phyloP scores from a whole-genome alignment of 2,113 vertebrate genomes.

The Passerina amoena region DNA sequence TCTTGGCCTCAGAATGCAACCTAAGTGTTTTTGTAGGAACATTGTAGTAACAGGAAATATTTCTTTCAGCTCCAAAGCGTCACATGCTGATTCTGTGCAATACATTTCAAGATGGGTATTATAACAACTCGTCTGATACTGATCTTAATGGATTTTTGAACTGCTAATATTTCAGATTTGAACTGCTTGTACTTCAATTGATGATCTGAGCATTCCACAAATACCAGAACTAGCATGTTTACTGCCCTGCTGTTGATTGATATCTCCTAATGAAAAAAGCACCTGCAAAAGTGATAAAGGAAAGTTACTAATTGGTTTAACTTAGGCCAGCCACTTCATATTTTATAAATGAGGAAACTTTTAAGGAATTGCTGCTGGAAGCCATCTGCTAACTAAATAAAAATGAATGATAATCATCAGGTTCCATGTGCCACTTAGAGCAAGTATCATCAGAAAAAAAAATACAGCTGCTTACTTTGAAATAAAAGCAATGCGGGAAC shows the following conservation, averaged over 20 bases:
- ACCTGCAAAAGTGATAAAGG: slow-evolving; percentile 64
- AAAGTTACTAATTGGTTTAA: slow-evolving; percentile 68
- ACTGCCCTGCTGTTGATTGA: slow-evolving; percentile 59
- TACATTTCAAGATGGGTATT: slow-evolving; percentile 15
- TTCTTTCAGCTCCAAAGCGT: slow-evolving; percentile 21
- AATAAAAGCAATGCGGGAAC: background rate
- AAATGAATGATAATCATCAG: slow-evolving; percentile 47
- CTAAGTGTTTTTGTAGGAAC: background rate
- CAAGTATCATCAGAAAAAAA: background rate
- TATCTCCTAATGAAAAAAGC: slow-evolving; percentile 62
- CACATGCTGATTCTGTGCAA: background rate
- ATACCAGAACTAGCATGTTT: slow-evolving; percentile 60
- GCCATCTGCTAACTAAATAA: slow-evolving; percentile 57
- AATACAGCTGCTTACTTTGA: background rate
- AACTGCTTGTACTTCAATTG: slow-evolving; percentile 48
- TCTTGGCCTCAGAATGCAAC: slow-evolving; percentile 2
- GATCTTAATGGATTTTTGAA: slow-evolving; percentile 67
- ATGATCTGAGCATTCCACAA: slow-evolving; percentile 59
- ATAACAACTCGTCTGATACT: slow-evolving; percentile 5
- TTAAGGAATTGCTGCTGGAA: slow-evolving; percentile 51
- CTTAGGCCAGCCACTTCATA: slow-evolving; percentile 62
- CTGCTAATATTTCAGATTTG: slow-evolving; percentile 62
- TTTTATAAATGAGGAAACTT: slow-evolving; percentile 63
- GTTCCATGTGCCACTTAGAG: background rate
- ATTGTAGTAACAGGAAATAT: slow-evolving; percentile 16